A percentile compares a stretch with the other conserved stretches of the same genome.
Evolutionary conservation across 1,140 invertebrate species (phyloP).

Genomic region (Trachelipus rathkii): DNA sequence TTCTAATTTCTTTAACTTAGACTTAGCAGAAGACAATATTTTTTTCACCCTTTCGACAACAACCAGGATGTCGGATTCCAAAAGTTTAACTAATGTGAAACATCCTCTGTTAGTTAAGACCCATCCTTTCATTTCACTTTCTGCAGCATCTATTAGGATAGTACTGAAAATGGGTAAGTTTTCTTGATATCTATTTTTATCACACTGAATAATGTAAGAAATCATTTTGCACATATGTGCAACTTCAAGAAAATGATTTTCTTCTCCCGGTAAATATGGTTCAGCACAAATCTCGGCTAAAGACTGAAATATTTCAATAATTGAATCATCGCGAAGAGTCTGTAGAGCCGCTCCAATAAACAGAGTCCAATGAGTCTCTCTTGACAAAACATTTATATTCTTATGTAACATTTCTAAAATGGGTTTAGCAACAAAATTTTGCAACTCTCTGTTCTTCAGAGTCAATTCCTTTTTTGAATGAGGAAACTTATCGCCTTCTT

Average conservation of each 20-base stretch:
- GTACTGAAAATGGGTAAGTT: conserved; percentile 28
- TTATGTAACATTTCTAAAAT: conserved; percentile 34
- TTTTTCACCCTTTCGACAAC: not conserved
- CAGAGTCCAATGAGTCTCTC: conserved; percentile 41
- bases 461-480: conserved; percentile 73
- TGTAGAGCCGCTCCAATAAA: conserved; percentile 38
- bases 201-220: conserved; percentile 38
- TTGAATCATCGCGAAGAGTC: conserved; percentile 19
- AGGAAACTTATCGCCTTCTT: conserved; percentile 62
- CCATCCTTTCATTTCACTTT: not conserved
- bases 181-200: conserved; percentile 30
- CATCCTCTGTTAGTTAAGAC: not conserved
- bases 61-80: not conserved
- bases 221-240: conserved; percentile 37
- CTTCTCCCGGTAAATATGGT: conserved; percentile 30
- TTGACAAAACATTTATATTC: conserved; percentile 30
- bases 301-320: conserved; percentile 26
- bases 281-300: conserved; percentile 32
- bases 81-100: not conserved
- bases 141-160: not conserved
- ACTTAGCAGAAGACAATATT: not conserved
- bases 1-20: not conserved
- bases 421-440: conserved; percentile 21
- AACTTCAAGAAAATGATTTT: conserved; percentile 36
- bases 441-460: conserved; percentile 67